phyloP scores from a whole-genome alignment of 2,888 invertebrate species.

The Plagodis dolabraria region DNA sequence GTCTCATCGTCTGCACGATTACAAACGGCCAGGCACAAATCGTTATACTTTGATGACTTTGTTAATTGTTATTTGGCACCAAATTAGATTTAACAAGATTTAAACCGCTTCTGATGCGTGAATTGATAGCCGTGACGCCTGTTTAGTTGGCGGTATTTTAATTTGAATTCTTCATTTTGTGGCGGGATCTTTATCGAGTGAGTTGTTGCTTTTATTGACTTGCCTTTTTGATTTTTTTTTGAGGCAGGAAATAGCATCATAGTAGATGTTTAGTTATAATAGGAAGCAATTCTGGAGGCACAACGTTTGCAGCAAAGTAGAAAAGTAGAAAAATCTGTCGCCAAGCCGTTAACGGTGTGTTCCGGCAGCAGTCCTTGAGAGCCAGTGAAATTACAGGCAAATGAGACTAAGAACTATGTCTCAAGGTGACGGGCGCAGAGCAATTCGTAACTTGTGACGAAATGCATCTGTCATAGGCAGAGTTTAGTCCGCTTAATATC shows the following conservation, averaged over 20 bases:
- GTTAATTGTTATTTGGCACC: conserved; percentile 20
- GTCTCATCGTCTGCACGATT: conserved; percentile 27
- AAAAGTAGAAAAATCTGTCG: no score
- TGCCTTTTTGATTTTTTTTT: background rate
- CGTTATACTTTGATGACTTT: conserved; percentile 21
- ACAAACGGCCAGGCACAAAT: conserved; percentile 35
- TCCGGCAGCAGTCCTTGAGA: no score
- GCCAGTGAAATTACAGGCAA: no score
- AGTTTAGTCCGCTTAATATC: no score
- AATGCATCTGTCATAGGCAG: no score
- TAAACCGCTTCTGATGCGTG: conserved; percentile 23
- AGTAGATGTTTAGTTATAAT: no score
- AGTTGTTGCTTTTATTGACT: conserved; percentile 4
- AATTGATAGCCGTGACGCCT: conserved; percentile 29
- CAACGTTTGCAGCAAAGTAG: no score
- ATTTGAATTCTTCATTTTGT: conserved; percentile 37
- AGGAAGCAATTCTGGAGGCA: no score
- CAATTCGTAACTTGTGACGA: no score
- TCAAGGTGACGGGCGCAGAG: no score
- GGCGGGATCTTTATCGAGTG: background rate
- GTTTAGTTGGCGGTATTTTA: conserved; percentile 33
- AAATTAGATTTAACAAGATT: conserved; percentile 65
- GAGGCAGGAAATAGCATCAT: background rate
- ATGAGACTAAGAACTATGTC: no score
- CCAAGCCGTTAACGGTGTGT: no score